Base-by-base conservation (phyloP, 2,888 invertebrate genomes). In the Neria commutata region DNA sequence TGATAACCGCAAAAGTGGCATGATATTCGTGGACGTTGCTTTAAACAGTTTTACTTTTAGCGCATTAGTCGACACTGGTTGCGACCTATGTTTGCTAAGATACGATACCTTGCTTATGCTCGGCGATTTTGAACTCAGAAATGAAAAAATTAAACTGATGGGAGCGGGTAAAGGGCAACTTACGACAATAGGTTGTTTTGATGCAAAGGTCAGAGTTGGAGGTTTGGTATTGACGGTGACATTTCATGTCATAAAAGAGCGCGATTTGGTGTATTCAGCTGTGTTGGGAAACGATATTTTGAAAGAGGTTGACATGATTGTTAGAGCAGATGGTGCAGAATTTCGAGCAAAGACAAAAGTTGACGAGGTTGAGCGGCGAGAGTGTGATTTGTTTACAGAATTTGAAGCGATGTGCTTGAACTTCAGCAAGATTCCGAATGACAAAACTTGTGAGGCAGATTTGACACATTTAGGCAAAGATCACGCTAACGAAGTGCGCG, bases 41-140 rank as follows among this genome's bases (percentile, higher is more conserved):
- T n/a, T n/a, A n/a, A n/a, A n/a, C 8, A 14, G n/a, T 4, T 37
- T 11, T 37, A 37, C 37, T 14, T 37, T 37, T 37, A 37, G n/a
- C 16, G 61, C 61, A 4, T 17, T 62, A 10, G 24, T 56, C 1
- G 58, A 62, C n/a, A 62, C 56, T 5, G 56, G 56, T 21, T 56
- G 61, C n/a, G 56, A 58, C 16, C 5, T 55, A 0, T 52, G 52
- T 25, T 19, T 59, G 5, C 8, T 62, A 10, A 29, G 60, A 21
- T 54, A 53, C 23, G 59, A 59, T 2, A 47, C 25, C 19, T 23
- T 62, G 1, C 3, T 54, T 1, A 33, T 54, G 33, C 17, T 59
- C 45, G 47, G 33, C 6, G 24, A 55, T 23, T 2, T 37, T 5
- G 10, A 21, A 5, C 14, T 10, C 1, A n/a, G 42, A 23, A 17